Evolutionary conservation across 2,888 invertebrate species (phyloP).

Genomic region (Julus scanicus): DNA sequence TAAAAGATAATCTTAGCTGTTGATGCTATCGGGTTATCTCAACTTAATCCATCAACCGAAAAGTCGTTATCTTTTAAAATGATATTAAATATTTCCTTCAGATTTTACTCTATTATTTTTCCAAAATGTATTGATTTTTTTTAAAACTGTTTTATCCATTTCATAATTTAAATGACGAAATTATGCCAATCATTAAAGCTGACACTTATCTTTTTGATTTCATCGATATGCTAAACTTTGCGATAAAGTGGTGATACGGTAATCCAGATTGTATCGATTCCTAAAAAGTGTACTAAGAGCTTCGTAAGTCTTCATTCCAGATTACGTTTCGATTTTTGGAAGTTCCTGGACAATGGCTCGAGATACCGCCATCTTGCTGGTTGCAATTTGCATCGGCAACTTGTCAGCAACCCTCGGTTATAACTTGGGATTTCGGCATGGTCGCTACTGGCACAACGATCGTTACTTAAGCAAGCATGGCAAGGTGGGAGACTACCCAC

Average conservation of each 20-base stretch:
- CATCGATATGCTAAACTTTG: too few relatives aligned
- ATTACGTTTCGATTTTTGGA: not conserved
- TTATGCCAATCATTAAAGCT: too few relatives aligned
- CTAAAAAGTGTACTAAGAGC: not conserved
- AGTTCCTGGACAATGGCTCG: not conserved
- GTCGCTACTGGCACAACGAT: not conserved
- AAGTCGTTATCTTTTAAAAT: too few relatives aligned
- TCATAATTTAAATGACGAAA: too few relatives aligned
- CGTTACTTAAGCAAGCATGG: not conserved
- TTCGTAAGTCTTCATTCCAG: not conserved
- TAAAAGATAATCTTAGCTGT: too few relatives aligned
- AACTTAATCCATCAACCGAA: too few relatives aligned
- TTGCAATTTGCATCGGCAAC: not conserved
- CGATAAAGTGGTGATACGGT: not conserved
- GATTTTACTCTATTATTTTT: too few relatives aligned
- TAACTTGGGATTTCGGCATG: not conserved
- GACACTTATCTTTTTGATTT: too few relatives aligned
- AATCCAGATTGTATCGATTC: not conserved
- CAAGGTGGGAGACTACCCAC: slow-evolving; percentile 71
- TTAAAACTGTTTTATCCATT: too few relatives aligned
- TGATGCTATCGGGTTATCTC: too few relatives aligned
- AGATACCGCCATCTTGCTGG: not conserved
- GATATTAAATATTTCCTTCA: too few relatives aligned
- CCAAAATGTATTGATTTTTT: too few relatives aligned
- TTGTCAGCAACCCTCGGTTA: not conserved